These are phyloP conservation scores for Limnodromus scolopaceus DNA, from an alignment of 2,797 vertebrate genomes.

Conservation along the genomic window DNA sequence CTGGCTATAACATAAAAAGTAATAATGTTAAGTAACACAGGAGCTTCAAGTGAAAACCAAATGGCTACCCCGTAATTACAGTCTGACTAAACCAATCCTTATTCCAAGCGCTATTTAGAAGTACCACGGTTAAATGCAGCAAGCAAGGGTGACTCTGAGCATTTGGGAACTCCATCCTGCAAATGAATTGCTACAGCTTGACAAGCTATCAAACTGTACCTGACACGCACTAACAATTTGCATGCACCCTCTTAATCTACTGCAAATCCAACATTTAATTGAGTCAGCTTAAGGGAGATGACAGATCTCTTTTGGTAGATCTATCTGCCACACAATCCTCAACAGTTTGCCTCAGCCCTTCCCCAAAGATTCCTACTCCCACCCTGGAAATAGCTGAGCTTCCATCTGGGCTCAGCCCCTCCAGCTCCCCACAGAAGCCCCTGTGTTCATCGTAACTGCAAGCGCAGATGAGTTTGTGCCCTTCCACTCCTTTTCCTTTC, in stretches of 20 bases:
- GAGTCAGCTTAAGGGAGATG: neutral
- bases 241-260: neutral
- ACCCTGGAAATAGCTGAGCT: neutral
- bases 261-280: neutral
- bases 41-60: neutral
- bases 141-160: neutral
- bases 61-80: neutral
- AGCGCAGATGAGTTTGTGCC: neutral
- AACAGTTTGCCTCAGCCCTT: neutral
- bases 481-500: neutral
- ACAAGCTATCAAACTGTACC: neutral
- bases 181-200: neutral
- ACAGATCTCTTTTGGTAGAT: neutral
- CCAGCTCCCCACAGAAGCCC: neutral
- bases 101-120: neutral
- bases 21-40: conserved; percentile 1
- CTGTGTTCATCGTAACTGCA: neutral
- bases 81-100: neutral
- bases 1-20: conserved; percentile 84
- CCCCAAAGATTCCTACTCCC: neutral
- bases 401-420: neutral
- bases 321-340: fast-evolving
- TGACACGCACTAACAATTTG: neutral
- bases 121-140: neutral
- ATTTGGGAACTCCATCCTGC: neutral